Conservation (phyloP, 2,113 vertebrate genomes). For the Silurus asotus region DNA sequence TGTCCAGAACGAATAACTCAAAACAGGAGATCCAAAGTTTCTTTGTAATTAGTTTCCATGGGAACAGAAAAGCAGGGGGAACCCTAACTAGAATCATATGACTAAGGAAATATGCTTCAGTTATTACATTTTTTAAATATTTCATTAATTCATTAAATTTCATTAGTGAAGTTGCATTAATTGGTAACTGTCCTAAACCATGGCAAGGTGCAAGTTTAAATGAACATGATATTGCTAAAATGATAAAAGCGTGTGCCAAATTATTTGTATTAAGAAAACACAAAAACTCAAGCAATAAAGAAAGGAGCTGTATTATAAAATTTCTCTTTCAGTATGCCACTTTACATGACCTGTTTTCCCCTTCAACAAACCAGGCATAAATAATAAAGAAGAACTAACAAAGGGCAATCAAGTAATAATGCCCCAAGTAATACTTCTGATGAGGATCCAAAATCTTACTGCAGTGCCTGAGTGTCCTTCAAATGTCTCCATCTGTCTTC, state of each 20-base stretch:
- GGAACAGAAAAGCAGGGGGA: too few relatives aligned
- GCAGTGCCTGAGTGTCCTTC: neutral
- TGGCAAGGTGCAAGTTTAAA: neutral
- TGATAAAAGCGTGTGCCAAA: neutral
- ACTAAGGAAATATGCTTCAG: too few relatives aligned
- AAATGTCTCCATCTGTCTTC: neutral
- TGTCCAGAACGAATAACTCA: neutral
- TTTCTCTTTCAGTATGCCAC: neutral
- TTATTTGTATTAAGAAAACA: neutral
- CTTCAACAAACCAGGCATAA: neutral
- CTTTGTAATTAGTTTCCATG: too few relatives aligned
- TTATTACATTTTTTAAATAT: too few relatives aligned
- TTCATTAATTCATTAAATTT: neutral
- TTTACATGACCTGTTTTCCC: neutral
- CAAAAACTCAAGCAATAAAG: too few relatives aligned
- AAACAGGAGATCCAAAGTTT: too few relatives aligned
- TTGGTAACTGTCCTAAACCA: neutral
- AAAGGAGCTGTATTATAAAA: neutral
- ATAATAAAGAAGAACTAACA: neutral
- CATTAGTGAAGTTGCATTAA: neutral
- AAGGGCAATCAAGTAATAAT: neutral
- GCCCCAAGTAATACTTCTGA: neutral
- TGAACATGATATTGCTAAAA: neutral
- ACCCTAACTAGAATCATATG: too few relatives aligned
- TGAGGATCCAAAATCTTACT: conserved; percentile 1